Evolutionary conservation across 2,797 vertebrate genomes (phyloP), one percentile per base, ranked within the genome.

Genomic region (Manis pentadactyla): DNA sequence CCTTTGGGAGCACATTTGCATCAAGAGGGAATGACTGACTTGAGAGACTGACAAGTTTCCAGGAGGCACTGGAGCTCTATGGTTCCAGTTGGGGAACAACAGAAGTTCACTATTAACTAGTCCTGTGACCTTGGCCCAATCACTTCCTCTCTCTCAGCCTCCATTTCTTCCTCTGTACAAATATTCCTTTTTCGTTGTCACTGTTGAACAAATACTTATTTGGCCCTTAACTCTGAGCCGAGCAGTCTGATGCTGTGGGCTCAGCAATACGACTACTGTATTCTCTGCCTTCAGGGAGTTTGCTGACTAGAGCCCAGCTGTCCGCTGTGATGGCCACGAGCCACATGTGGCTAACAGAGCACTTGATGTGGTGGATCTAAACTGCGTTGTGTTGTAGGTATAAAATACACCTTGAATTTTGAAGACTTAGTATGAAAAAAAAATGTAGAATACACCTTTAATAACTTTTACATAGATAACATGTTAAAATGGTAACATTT

Each of bases 401-500:
- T 51, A 57, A 66, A 49, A 66, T 55, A 69, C 7, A 71, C 3
- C 31, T 1, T 29, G 37, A 51, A 27, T 59, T 81, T 53, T 71
- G 53, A 94, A 57, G 57, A 94, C 23, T 73, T 39, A 34, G 6
- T 34, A 23, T 51, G 11, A 31, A 86, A 85, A 79, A 79, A 71
- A 53, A 83, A 51, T 34, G 13, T 39, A 19, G 87, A 86, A 31
- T 59, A 51, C 51, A 74, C 14, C 21, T 68, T 74, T 46, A 68
- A 34, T 77, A 69, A 27, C 57, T 87, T 79, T 31, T n/a, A 81
- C 73, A 53, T 78, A 21, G 11, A 42, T 61, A 51, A 74, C 57
- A 63, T 23, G 29, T 92, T 59, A 68, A 77, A 73, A 66, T 68
- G 39, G 12, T 29, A 84, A 25, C 34, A 84, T 88, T 85, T 59